These are phyloP conservation scores for Pocillopora meandrina DNA, from an alignment of 92 coral and sea anemone species.

Conservation along the genomic window DNA sequence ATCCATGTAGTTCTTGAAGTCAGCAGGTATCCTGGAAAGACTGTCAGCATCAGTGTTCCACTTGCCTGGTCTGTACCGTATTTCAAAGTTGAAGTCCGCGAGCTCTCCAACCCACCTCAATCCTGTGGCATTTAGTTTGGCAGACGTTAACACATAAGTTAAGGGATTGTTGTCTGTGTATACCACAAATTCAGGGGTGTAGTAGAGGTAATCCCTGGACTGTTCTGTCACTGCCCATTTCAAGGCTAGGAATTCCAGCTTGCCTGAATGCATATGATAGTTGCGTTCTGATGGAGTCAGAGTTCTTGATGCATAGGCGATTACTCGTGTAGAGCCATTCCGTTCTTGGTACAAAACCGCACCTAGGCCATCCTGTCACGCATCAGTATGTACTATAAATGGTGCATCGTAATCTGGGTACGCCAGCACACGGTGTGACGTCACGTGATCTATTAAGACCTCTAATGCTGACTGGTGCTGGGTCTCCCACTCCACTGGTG, in stretches of 20 bases:
- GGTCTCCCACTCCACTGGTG: slow-evolving; percentile 22
- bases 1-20: slow-evolving; percentile 51
- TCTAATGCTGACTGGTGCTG: slow-evolving; percentile 42
- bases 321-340: slow-evolving; percentile 30
- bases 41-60: slow-evolving; percentile 57
- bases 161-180: slow-evolving; percentile 35
- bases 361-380: slow-evolving; percentile 46
- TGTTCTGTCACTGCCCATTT: slow-evolving; percentile 52
- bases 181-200: slow-evolving; percentile 33
- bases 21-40: slow-evolving; percentile 44
- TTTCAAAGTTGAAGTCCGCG: slow-evolving; percentile 49
- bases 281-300: slow-evolving; percentile 39
- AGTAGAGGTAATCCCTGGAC: slow-evolving; percentile 44
- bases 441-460: not conserved
- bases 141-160: slow-evolving; percentile 14
- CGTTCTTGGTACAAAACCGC: slow-evolving; percentile 45
- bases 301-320: slow-evolving; percentile 44
- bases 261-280: slow-evolving; percentile 45
- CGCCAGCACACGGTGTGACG: slow-evolving; percentile 36
- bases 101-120: slow-evolving; percentile 42
- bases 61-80: slow-evolving; percentile 46
- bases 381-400: slow-evolving; percentile 47
- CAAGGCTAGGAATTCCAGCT: slow-evolving; percentile 44
- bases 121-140: slow-evolving; percentile 39
- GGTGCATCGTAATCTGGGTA: slow-evolving; percentile 33